Percentiles rank a stretch among this genome's conserved stretches.
Conservation (phyloP, 2,113 vertebrate species). For the Spea multiplicata region DNA sequence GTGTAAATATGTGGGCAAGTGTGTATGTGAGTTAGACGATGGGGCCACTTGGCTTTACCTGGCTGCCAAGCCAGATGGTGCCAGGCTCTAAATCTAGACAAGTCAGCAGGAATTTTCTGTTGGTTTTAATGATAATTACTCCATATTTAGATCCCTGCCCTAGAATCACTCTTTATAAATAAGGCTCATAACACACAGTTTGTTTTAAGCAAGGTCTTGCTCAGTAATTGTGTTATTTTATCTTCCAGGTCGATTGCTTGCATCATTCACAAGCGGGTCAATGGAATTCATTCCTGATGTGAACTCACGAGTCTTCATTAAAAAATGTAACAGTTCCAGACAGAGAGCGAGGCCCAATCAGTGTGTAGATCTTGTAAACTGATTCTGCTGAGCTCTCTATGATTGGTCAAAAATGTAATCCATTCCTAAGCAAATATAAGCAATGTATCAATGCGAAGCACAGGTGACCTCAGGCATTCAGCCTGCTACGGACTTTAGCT, state of each 20-base stretch:
- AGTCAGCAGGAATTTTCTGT: too few species aligned
- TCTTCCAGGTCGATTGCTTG: conserved; percentile 75
- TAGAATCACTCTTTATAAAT: too few species aligned
- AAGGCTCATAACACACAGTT: too few species aligned
- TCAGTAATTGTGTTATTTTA: neutral
- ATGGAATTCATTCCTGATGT: conserved; percentile 74
- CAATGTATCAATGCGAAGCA: neutral
- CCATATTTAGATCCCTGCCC: too few species aligned
- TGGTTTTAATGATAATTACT: too few species aligned
- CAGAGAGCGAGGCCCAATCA: neutral
- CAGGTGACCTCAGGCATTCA: too few species aligned
- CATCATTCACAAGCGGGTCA: conserved; percentile 73
- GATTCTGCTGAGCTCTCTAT: neutral
- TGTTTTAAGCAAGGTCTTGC: neutral
- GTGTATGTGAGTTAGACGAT: too few species aligned
- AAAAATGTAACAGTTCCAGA: conserved; percentile 49
- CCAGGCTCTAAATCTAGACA: too few species aligned
- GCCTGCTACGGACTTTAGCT: too few species aligned
- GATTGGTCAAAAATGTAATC: neutral
- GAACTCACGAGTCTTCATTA: conserved; percentile 74
- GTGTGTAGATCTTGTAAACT: neutral
- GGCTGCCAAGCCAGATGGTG: too few species aligned
- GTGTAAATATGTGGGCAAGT: too few species aligned
- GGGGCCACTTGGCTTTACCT: too few species aligned
- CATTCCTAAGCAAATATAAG: neutral